Evolutionary conservation across 2,888 invertebrate genomes (phyloP).

Genomic region (Himalopsyche japonica): DNA sequence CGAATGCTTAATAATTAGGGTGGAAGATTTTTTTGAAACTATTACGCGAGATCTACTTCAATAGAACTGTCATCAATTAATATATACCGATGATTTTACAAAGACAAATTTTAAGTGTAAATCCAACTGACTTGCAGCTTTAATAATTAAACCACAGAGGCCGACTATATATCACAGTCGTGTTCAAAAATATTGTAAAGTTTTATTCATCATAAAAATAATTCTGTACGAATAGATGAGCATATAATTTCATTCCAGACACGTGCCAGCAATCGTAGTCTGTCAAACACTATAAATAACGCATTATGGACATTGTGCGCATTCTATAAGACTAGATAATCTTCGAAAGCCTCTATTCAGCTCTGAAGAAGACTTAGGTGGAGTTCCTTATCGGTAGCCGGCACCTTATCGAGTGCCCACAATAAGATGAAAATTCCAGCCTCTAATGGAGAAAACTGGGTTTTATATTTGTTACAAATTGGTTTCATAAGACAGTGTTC

Average conservation of each 20-base stretch:
- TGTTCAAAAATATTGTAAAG: too few relatives aligned
- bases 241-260: not conserved
- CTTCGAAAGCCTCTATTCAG: not conserved
- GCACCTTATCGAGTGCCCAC: not conserved
- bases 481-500: not conserved
- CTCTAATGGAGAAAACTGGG: not conserved
- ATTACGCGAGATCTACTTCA: too few relatives aligned
- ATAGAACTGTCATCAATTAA: too few relatives aligned
- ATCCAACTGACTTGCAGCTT: too few relatives aligned
- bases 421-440: not conserved
- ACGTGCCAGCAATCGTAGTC: not conserved
- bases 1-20: too few relatives aligned
- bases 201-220: not conserved
- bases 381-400: not conserved
- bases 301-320: not conserved
- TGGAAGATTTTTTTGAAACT: too few relatives aligned
- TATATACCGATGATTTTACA: too few relatives aligned
- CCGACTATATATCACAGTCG: too few relatives aligned
- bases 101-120: too few relatives aligned
- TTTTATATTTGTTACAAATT: not conserved
- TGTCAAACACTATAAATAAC: not conserved
- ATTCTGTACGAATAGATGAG: not conserved
- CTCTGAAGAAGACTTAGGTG: not conserved
- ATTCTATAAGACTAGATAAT: not conserved
- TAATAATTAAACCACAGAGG: too few relatives aligned